Evolutionary conservation across 2,797 vertebrate species (phyloP).

Genomic region (Neosilurus hyrtlii): DNA sequence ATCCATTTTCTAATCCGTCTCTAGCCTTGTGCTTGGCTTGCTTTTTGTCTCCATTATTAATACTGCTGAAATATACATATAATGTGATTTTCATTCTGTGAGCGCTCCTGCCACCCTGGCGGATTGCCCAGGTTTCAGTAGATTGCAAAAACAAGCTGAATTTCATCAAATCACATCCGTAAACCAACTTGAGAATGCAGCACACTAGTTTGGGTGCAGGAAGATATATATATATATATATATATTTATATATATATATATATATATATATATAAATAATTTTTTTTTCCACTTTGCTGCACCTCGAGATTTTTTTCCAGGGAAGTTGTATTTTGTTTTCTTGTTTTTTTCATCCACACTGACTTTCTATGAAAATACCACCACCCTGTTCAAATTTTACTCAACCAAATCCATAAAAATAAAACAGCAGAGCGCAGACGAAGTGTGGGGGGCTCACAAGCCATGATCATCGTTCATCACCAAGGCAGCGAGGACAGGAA

Average conservation of each 20-base stretch:
- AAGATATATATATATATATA: not conserved
- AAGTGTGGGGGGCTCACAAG: not conserved
- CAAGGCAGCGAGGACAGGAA: conserved; percentile 1
- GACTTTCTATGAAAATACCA: conserved; percentile 29
- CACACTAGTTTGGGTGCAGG: not conserved
- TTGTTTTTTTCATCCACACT: not conserved
- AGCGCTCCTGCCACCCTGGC: conserved; percentile 37
- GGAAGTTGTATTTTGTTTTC: not conserved
- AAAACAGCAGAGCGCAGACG: not conserved
- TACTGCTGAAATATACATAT: conserved; percentile 37
- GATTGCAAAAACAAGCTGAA: conserved; percentile 31
- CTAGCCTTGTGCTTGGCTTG: conserved; percentile 39
- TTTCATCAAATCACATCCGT: conserved; percentile 43
- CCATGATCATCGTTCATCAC: conserved; percentile 23
- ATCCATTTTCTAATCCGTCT: conserved; percentile 44
- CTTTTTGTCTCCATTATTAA: conserved; percentile 38
- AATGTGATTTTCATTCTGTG: conserved; percentile 49
- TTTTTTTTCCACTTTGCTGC: not conserved
- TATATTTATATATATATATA: no score
- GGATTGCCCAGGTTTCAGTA: conserved; percentile 31
- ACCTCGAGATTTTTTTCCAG: not conserved
- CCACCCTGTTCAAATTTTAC: conserved; percentile 3
- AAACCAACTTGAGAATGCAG: conserved; percentile 40
- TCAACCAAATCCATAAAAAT: conserved; percentile 33
- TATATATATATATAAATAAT: no score